Percentiles rank a stretch among this genome's conserved stretches.
Conservation (phyloP, 2,888 invertebrate species). For the Villa cingulata region DNA sequence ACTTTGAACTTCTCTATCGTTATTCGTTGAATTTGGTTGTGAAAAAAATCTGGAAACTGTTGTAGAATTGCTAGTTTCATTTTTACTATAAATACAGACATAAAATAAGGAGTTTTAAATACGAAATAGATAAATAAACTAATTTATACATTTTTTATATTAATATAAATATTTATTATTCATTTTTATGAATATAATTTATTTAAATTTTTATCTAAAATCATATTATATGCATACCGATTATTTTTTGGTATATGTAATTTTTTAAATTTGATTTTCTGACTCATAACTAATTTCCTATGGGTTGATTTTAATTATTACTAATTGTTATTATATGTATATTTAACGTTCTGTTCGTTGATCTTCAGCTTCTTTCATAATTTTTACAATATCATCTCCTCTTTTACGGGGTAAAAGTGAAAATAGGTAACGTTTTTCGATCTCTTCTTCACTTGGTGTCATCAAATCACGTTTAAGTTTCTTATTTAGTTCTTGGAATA, state of each 20-base stretch:
- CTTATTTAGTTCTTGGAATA: slow-evolving; percentile 21
- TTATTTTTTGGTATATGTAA: slow-evolving; percentile 19
- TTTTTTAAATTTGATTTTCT: slow-evolving; percentile 26
- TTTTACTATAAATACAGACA: slow-evolving; percentile 3
- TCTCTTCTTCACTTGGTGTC: slow-evolving; percentile 20
- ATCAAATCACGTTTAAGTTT: slow-evolving; percentile 15
- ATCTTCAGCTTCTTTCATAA: slow-evolving; percentile 21
- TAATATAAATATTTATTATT: no score
- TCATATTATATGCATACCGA: slow-evolving; percentile 20
- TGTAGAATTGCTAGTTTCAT: not conserved
- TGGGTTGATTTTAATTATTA: slow-evolving; percentile 6
- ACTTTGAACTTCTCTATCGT: not conserved
- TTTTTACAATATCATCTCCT: slow-evolving; percentile 19
- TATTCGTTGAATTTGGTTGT: not conserved
- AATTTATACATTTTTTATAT: not conserved
- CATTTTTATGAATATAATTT: not conserved
- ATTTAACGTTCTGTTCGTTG: slow-evolving; percentile 19
- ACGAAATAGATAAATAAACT: not conserved
- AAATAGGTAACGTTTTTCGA: slow-evolving; percentile 23
- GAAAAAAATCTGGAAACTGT: not conserved
- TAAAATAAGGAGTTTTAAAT: not conserved
- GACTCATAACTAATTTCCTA: slow-evolving; percentile 21
- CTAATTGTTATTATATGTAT: not conserved
- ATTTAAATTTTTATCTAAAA: not conserved
- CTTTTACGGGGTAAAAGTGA: slow-evolving; percentile 21